phyloP scores from a whole-genome alignment of 2,888 invertebrate species.

The Perizoma flavofasciatum region DNA sequence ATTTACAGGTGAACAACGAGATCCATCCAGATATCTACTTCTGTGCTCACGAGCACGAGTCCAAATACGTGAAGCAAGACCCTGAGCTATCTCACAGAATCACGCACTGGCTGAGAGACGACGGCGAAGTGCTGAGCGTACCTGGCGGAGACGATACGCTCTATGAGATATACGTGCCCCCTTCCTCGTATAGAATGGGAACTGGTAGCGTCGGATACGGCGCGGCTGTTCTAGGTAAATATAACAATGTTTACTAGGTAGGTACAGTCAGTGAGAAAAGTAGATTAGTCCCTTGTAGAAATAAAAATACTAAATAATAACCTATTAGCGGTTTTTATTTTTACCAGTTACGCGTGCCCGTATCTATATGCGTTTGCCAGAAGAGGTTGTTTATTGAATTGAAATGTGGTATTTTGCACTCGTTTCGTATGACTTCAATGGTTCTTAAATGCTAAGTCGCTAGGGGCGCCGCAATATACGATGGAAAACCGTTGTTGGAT shows the following conservation, averaged over 20 bases:
- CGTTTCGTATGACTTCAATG: too few species aligned
- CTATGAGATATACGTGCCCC: slow-evolving; percentile 94
- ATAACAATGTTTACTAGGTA: background rate
- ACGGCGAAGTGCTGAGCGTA: slow-evolving; percentile 49
- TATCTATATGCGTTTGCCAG: too few species aligned
- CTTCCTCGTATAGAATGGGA: slow-evolving; percentile 98
- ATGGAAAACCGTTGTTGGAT: too few species aligned
- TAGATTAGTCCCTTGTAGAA: too few species aligned
- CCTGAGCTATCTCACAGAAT: slow-evolving; percentile 48
- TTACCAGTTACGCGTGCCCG: too few species aligned
- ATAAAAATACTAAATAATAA: too few species aligned
- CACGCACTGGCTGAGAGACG: slow-evolving; percentile 40
- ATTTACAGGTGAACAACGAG: slow-evolving; percentile 86
- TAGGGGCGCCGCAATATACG: too few species aligned
- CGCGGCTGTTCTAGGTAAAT: slow-evolving; percentile 89
- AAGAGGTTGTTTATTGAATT: too few species aligned
- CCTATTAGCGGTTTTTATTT: too few species aligned
- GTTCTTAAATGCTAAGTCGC: too few species aligned
- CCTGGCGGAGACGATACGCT: slow-evolving; percentile 55
- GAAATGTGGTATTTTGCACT: too few species aligned
- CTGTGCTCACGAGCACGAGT: slow-evolving; percentile 89
- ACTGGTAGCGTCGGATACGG: slow-evolving; percentile 93
- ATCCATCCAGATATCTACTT: slow-evolving; percentile 70
- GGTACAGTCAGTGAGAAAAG: background rate
- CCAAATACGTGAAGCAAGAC: slow-evolving; percentile 81